These are phyloP conservation scores for Atta texana DNA, from an alignment of 1,140 invertebrate species.

Conservation along the genomic window DNA sequence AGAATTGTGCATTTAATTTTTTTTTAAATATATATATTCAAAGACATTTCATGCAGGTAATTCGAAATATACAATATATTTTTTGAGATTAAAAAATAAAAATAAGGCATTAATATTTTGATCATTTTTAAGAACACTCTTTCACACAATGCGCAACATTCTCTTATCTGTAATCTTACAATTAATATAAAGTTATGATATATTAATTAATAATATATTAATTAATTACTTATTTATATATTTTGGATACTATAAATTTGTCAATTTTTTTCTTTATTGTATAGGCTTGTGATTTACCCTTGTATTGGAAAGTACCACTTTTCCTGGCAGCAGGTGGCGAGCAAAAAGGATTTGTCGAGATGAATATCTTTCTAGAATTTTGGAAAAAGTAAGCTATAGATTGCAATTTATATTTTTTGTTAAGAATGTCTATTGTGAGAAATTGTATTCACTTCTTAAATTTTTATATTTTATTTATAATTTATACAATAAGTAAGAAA, in stretches of 20 bases:
- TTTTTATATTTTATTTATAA: background rate
- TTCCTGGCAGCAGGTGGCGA: slow-evolving; percentile 94
- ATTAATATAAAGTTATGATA: background rate
- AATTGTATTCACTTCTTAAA: background rate
- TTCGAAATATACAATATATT: background rate
- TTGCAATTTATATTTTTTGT: slow-evolving; percentile 9
- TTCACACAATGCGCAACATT: background rate
- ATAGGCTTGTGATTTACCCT: slow-evolving; percentile 92
- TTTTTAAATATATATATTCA: too few relatives aligned
- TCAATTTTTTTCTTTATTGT: slow-evolving; percentile 58
- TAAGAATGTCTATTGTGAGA: background rate
- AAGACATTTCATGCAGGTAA: too few relatives aligned
- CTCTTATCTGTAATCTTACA: background rate
- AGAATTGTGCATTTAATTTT: too few relatives aligned
- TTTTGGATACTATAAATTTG: background rate
- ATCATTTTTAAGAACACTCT: background rate
- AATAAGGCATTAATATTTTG: background rate
- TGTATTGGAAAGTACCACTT: slow-evolving; percentile 98
- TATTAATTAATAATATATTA: background rate
- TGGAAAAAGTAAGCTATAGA: slow-evolving; percentile 93
- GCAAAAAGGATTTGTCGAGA: slow-evolving; percentile 90
- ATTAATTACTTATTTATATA: background rate
- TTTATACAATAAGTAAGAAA: background rate
- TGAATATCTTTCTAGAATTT: slow-evolving; percentile 94
- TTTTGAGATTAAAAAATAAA: background rate